These are phyloP conservation scores for Lomographa bimaculata DNA, from an alignment of 2,888 invertebrate species.

Conservation along the genomic window DNA sequence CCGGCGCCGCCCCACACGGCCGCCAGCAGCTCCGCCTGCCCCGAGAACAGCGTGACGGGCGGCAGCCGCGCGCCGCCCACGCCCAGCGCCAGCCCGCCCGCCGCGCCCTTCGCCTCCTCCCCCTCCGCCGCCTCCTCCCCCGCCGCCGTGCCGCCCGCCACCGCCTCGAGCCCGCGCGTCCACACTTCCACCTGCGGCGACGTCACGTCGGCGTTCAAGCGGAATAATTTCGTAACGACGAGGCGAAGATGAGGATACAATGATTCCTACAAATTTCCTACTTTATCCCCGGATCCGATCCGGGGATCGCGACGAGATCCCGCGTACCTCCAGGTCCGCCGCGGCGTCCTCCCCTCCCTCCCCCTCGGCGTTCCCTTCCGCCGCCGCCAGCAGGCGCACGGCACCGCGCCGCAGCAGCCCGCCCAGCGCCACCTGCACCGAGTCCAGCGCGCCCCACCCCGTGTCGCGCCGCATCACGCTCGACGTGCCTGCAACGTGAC, in stretches of 20 bases:
- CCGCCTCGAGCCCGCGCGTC: slow-evolving; percentile 53
- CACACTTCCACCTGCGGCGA: slow-evolving; percentile 46
- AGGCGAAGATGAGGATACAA: no score
- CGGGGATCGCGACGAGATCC: no score
- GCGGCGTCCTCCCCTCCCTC: slow-evolving; percentile 26
- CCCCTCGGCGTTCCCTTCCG: slow-evolving; percentile 22
- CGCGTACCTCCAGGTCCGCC: slow-evolving; percentile 25
- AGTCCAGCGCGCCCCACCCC: slow-evolving; percentile 49
- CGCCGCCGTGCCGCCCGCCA: slow-evolving; percentile 29
- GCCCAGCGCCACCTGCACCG: slow-evolving; percentile 54
- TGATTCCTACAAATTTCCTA: no score
- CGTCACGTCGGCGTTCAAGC: no score
- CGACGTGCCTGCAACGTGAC: slow-evolving; percentile 33
- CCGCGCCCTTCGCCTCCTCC: slow-evolving; percentile 32
- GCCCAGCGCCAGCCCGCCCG: slow-evolving; percentile 49
- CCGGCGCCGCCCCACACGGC: slow-evolving; percentile 70
- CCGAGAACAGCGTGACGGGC: slow-evolving; percentile 40
- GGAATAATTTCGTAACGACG: no score
- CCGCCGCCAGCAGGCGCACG: slow-evolving; percentile 43
- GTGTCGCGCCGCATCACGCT: slow-evolving; percentile 31
- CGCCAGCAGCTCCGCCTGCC: slow-evolving; percentile 60
- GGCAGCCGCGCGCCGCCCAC: slow-evolving; percentile 53
- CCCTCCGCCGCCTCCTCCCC: slow-evolving; percentile 23
- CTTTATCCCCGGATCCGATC: no score
- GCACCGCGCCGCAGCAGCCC: slow-evolving; percentile 57